These are phyloP conservation scores for Formicarius rufipectus DNA, from an alignment of 2,113 vertebrate genomes.

Conservation along the genomic window DNA sequence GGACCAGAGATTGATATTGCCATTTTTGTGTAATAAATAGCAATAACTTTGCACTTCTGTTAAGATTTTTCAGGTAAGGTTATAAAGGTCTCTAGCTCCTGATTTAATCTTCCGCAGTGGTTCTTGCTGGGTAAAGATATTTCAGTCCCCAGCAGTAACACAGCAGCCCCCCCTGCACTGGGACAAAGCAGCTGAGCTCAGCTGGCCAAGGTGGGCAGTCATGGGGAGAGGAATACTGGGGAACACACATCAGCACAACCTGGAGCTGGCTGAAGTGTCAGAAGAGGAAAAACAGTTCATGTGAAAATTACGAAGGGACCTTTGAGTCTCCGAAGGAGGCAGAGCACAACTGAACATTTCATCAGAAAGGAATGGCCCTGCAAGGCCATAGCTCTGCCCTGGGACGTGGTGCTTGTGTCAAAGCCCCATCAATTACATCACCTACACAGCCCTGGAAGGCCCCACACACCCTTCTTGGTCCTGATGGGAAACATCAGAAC, in stretches of 20 bases:
- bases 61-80: not conserved
- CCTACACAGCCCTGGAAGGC: not conserved
- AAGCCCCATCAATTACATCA: not conserved
- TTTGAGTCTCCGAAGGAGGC: no score
- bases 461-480: not conserved
- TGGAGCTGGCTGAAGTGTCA: not conserved
- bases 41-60: not conserved
- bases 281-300: not conserved
- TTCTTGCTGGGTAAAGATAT: not conserved
- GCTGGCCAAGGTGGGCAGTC: no score
- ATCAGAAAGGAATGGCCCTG: not conserved
- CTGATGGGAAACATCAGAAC: not conserved
- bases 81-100: not conserved
- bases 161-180: not conserved
- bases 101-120: not conserved
- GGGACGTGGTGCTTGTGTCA: accelerated
- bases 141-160: not conserved
- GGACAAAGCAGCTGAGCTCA: not conserved
- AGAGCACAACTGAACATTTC: not conserved
- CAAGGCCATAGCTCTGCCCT: accelerated
- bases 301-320: not conserved
- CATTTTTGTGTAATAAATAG: not conserved
- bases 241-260: not conserved
- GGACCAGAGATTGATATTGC: not conserved
- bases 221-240: not conserved